Conservation (phyloP, 2,888 invertebrate species). For the Lasioglossum malachurum region DNA sequence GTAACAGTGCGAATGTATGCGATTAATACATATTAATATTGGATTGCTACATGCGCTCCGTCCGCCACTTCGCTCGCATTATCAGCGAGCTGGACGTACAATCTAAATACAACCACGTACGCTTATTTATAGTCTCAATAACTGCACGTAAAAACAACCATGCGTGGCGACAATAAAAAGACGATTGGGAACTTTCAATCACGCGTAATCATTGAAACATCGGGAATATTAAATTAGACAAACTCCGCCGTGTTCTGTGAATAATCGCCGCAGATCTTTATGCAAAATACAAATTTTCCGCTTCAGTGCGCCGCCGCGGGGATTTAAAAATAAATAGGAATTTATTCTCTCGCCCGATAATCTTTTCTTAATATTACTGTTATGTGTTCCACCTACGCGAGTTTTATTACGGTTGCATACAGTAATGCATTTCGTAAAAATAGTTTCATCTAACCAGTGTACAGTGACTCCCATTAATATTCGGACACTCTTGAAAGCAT, state of each 20-base stretch:
- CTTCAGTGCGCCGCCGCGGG: neutral
- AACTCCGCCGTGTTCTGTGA: neutral
- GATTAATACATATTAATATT: constrained; percentile 12
- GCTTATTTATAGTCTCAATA: neutral
- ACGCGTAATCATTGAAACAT: neutral
- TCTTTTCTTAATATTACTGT: neutral
- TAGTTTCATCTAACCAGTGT: no score
- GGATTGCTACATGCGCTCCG: neutral
- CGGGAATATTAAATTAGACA: neutral
- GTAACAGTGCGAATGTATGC: neutral
- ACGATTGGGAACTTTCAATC: neutral
- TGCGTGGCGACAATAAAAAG: neutral
- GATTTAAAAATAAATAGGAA: neutral
- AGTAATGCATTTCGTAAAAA: no score
- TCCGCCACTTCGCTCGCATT: neutral
- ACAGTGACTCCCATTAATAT: no score
- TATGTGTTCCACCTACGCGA: no score
- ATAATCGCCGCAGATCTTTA: neutral
- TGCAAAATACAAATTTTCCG: neutral
- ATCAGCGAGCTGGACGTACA: neutral
- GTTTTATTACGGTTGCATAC: no score
- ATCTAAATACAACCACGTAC: neutral
- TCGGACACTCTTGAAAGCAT: no score
- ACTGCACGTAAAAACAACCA: neutral
- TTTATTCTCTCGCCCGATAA: neutral